Base-by-base conservation (phyloP, 2,888 invertebrate species). In the Sminthurides aquaticus region DNA sequence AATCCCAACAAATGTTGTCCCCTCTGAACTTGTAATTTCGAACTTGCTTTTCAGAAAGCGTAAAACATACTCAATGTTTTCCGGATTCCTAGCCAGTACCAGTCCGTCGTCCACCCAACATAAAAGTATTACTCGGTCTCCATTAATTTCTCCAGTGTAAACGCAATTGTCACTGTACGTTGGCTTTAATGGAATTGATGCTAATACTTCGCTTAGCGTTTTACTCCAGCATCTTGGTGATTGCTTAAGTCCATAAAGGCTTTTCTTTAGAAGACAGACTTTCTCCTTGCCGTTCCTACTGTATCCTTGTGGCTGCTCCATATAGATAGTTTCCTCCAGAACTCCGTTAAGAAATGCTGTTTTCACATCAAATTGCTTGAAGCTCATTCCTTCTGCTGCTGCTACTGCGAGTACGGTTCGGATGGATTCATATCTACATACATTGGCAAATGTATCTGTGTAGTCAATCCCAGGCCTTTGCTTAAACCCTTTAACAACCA, bases 171-270 rank as follows among this genome's bases (percentile, higher is more conserved):
- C 43, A 11, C 18, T 18, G 11, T 11, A 11, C 43, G 18, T 8
- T 11, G 43, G 43, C 8, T 43, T 8, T 18, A 43, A 11, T 8
- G 8, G 8, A 18, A 43, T 43, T 18, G 8, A 5, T 1, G 26
- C 57, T 8, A 24, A 8, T 5, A 5, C 24, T 26, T 28, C 57
- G 11, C 18, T 15, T 5, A 24, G 5, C 11, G 26, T 28, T 20
- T 8, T 15, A 28, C 8, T 15, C 22, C n/a, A 20, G 5, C 20
- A 5, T 20, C 54, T 49, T n/a, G n/a, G n/a, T n/a, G n/a, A n/a
- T n/a, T n/a, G n/a, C n/a, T n/a, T n/a, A n/a, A n/a, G n/a, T n/a
- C 72, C 73, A 61, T 75, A 75, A 1, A 75, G 18, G 8, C 62
- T 60, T 49, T 67, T 68, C 1, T 54, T 20, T 1, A 74, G 61